Evolutionary conservation across 2,888 invertebrate species (phyloP), one percentile per base, ranked within the genome.

Genomic region (Agonopterix alstromeriana): DNA sequence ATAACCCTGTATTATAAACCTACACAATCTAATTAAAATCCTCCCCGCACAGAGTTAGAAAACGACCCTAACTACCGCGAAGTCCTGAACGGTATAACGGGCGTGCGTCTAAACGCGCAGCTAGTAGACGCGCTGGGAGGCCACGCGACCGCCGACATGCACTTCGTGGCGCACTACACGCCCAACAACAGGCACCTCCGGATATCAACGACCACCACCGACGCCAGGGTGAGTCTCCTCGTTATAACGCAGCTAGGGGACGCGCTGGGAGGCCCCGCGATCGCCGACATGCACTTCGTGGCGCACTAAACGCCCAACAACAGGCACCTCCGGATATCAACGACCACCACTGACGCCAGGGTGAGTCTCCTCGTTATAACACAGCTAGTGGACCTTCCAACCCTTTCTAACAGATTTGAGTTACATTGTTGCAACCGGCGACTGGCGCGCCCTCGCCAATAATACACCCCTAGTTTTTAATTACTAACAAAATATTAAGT

Each of bases 281-380:
- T 82, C 43, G 89, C 95, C 0, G 94, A 96, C 59, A 68, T 96
- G 46, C 79, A 94, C 40, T 86, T 96, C 58, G 81, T 95, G 35
- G 89, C 94, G 4, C 97, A 97, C 74, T 93, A 93, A 80, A 96
- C 97, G 47, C 95, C 94, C 1, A 90, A 92, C 54, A 92, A 95
- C 73, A 94, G 94, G 58, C 96, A 97, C 70, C 92, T 98, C 8
- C 94, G 96, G 69, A 93, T 98, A 12, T 90, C 93, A 5, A 97
- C 98, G 1, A 96, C 95, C 53, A 98, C 98, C 0, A 91, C 91
- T 9, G 87, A 93, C 47, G 95, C 97, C 0, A 92, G 90, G 89
- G 94, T 94, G 71, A 52, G 43, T 52, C 3, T 2, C 41, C 1
- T n/a, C n/a, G n/a, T 41, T n/a, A 9, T 8, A 3, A 10, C 36